These are phyloP conservation scores for Crax fasciolata DNA, from an alignment of 2,797 vertebrate genomes.

Conservation along the genomic window DNA sequence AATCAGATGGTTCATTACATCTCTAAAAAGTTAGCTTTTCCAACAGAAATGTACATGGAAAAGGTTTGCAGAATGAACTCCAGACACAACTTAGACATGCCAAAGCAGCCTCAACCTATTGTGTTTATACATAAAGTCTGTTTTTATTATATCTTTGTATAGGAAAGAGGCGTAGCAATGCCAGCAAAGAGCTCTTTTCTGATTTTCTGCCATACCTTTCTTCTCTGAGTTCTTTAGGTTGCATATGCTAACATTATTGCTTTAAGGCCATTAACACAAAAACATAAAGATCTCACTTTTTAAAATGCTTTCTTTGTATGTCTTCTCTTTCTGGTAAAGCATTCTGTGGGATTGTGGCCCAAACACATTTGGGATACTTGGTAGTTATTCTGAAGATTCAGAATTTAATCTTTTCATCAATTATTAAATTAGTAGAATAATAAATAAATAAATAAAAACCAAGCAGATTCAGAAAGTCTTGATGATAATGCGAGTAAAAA, in stretches of 20 bases:
- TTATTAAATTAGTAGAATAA: not conserved
- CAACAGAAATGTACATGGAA: slow-evolving; percentile 57
- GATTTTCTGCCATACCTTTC: not conserved
- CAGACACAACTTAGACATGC: slow-evolving; percentile 50
- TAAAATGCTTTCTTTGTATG: too few relatives aligned
- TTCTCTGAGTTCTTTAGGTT: not conserved
- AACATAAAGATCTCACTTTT: not conserved
- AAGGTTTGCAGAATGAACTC: slow-evolving; percentile 64
- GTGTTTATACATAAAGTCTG: slow-evolving; percentile 42
- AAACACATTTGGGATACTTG: not conserved
- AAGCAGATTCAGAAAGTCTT: not conserved
- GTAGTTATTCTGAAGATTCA: not conserved
- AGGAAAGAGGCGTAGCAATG: slow-evolving; percentile 10
- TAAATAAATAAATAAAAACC: not conserved
- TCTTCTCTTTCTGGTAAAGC: not conserved
- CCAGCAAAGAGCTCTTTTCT: slow-evolving; percentile 30
- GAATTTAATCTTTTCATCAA: not conserved
- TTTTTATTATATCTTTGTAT: slow-evolving; percentile 51
- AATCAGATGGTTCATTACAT: slow-evolving; percentile 70
- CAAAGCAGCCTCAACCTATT: slow-evolving; percentile 28
- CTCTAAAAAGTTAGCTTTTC: slow-evolving; percentile 48
- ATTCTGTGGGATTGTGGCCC: not conserved
- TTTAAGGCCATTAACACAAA: not conserved
- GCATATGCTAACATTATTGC: not conserved
- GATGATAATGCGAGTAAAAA: not conserved